phyloP scores from a whole-genome alignment of 2,888 invertebrate genomes.

The Clistopyga incitator region DNA sequence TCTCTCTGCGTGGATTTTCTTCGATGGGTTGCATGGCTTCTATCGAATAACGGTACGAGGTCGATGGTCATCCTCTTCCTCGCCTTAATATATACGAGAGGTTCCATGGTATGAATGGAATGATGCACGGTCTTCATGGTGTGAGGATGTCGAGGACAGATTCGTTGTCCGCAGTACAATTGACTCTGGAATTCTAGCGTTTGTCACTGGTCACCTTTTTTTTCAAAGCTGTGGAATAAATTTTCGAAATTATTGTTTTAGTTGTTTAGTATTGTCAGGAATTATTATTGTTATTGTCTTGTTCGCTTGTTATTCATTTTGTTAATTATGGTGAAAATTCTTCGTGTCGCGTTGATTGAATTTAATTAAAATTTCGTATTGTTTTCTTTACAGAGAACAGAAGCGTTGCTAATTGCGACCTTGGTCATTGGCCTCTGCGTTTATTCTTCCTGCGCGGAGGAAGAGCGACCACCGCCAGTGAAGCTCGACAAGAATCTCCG shows the following conservation, averaged over 20 bases:
- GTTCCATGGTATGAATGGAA: neutral
- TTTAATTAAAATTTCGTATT: neutral
- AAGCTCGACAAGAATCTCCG: conserved; percentile 91
- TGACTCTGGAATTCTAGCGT: neutral
- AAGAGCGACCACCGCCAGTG: conserved; percentile 85
- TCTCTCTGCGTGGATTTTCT: conserved; percentile 8
- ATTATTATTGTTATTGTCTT: too few species aligned
- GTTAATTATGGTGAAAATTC: neutral
- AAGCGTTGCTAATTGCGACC: conserved; percentile 70
- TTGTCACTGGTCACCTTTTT: neutral
- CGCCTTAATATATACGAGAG: neutral
- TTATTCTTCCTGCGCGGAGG: conserved; percentile 63
- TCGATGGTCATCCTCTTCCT: conserved; percentile 7
- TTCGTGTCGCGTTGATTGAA: neutral
- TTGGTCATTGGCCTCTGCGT: conserved; percentile 65
- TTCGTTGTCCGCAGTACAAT: neutral
- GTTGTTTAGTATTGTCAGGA: too few species aligned
- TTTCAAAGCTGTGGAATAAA: neutral
- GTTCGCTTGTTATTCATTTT: too few species aligned
- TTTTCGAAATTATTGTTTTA: too few species aligned
- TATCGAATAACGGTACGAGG: conserved; percentile 38
- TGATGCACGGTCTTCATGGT: neutral
- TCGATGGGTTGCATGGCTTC: conserved; percentile 13
- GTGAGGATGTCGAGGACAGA: neutral
- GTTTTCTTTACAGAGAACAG: conserved; percentile 70